Conservation (phyloP, 2,797 vertebrate species). For the Tiaroga cobitis region DNA sequence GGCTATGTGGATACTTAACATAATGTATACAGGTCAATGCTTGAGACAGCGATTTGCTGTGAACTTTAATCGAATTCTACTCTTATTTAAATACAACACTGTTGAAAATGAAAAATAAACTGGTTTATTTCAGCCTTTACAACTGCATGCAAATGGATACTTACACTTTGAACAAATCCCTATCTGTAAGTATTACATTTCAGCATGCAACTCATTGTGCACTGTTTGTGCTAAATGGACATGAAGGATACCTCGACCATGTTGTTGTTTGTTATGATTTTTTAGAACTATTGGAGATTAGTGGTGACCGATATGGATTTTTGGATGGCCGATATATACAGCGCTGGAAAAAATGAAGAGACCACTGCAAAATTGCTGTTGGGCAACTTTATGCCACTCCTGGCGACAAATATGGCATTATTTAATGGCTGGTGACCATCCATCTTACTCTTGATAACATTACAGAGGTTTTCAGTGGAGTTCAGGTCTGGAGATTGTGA, state of each 20-base stretch:
- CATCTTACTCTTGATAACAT: no score
- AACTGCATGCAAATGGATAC: not conserved
- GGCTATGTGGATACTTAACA: slow-evolving; percentile 4
- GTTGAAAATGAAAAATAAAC: not conserved
- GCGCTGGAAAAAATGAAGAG: no score
- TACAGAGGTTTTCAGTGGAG: no score
- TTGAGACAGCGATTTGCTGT: not conserved
- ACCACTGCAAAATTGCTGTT: no score
- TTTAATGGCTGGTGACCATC: no score
- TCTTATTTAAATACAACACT: not conserved
- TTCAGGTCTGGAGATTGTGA: no score
- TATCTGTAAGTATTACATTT: not conserved
- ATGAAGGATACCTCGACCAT: not conserved
- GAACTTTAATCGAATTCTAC: slow-evolving; percentile 5
- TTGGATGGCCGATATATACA: not conserved
- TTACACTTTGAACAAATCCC: not conserved
- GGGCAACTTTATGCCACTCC: no score
- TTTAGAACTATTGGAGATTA: not conserved
- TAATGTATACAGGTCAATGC: slow-evolving; percentile 24
- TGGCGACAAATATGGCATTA: no score
- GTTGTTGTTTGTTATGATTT: not conserved
- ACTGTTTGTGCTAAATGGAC: not conserved
- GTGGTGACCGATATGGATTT: not conserved
- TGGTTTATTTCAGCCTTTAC: not conserved
- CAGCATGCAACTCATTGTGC: not conserved